These are phyloP conservation scores for Cynopterus sphinx DNA, from an alignment of 2,797 vertebrate genomes.

Conservation along the genomic window DNA sequence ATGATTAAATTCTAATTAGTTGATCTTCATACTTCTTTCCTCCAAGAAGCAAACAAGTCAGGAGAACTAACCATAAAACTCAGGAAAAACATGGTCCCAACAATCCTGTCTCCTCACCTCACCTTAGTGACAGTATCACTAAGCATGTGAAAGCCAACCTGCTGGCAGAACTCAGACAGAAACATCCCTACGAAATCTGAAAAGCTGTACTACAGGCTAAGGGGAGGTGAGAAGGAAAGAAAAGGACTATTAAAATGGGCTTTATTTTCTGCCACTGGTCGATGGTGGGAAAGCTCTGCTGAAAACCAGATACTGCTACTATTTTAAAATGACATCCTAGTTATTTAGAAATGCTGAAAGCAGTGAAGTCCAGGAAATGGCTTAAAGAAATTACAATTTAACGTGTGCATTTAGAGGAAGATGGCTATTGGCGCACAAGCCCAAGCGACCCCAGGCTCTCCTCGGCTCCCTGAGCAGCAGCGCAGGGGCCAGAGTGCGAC, in stretches of 20 bases:
- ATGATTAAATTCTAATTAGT: neutral
- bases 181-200: neutral
- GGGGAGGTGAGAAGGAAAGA: neutral
- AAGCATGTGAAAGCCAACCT: neutral
- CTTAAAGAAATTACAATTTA: neutral
- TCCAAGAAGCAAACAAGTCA: neutral
- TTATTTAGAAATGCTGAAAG: constrained; percentile 16
- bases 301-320: neutral
- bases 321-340: neutral
- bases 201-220: neutral
- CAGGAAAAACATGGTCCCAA: neutral
- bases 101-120: neutral
- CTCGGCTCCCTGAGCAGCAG: neutral
- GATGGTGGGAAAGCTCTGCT: neutral
- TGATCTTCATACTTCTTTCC: neutral
- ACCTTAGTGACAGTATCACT: neutral
- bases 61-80: neutral
- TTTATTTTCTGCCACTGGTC: neutral
- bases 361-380: neutral
- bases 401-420: neutral
- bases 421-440: neutral
- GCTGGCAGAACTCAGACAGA: neutral
- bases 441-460: neutral
- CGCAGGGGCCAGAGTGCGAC: neutral
- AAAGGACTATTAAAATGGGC: neutral